Evolutionary conservation across 1,140 invertebrate species (phyloP).

Genomic region (Cotesia typhae): DNA sequence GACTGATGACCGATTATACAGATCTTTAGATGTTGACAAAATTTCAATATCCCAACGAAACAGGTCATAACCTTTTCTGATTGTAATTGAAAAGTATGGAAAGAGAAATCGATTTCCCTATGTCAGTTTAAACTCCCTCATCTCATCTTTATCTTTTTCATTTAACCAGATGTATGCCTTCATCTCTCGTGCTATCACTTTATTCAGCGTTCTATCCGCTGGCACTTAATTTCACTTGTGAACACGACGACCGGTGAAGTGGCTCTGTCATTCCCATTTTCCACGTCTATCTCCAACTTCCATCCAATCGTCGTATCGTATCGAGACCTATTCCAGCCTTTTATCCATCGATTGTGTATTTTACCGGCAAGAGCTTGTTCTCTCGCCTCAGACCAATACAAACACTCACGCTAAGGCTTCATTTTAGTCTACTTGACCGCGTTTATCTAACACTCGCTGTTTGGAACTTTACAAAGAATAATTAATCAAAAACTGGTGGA

Average conservation of each 20-base stretch:
- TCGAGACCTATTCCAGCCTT: constrained; percentile 1
- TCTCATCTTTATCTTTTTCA: not conserved
- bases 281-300: constrained; percentile 1
- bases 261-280: constrained; percentile 31
- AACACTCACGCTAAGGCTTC: not conserved
- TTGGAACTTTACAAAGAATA: no score
- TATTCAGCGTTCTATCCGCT: constrained; percentile 14
- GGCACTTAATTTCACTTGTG: constrained; percentile 33
- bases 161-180: not conserved
- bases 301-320: not conserved
- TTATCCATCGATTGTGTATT: constrained; percentile 1
- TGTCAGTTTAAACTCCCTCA: constrained; percentile 15
- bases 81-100: constrained; percentile 11
- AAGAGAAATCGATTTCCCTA: constrained; percentile 33
- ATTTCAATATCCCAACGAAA: constrained; percentile 19
- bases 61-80: constrained; percentile 4
- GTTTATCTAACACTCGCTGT: no score
- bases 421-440: not conserved
- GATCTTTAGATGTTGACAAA: not conserved
- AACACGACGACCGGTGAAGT: constrained; percentile 20
- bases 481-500: no score
- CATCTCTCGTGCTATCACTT: not conserved
- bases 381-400: not conserved
- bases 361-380: not conserved
- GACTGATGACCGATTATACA: not conserved